A percentile compares a stretch with the other conserved stretches of the same genome.
phyloP scores from a whole-genome alignment of 2,113 vertebrate genomes.

The Melanocharis versteri region DNA sequence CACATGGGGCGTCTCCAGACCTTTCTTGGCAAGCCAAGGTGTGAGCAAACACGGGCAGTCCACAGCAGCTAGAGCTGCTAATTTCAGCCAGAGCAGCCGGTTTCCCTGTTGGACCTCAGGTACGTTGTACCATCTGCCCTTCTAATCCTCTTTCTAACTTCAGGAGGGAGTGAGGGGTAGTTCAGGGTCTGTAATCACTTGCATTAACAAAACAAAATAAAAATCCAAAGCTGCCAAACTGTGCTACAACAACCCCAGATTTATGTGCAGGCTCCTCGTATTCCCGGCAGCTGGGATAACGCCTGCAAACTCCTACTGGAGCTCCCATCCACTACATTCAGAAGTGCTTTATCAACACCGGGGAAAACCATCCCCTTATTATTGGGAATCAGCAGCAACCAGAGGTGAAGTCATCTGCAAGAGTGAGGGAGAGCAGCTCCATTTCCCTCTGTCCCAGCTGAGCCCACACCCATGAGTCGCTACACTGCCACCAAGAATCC shows the following conservation, averaged over 20 bases:
- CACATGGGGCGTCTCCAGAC: background rate
- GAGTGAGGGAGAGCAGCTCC: background rate
- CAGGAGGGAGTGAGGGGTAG: background rate
- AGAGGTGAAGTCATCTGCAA: background rate
- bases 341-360: background rate
- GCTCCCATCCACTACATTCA: accelerated
- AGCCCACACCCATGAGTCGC: background rate
- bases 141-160: constrained; percentile 12
- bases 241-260: background rate
- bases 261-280: background rate
- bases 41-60: background rate
- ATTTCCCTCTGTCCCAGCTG: background rate
- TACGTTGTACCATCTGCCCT: background rate
- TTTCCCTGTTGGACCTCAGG: background rate
- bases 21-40: background rate
- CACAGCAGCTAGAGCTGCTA: background rate
- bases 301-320: background rate
- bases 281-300: background rate
- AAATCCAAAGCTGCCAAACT: background rate
- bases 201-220: background rate
- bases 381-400: background rate
- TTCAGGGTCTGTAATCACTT: background rate
- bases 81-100: background rate
- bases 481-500: background rate
- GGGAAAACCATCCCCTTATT: background rate